Evolutionary conservation across 2,113 vertebrate species (phyloP).

Genomic region (Pollimyrus isidori): DNA sequence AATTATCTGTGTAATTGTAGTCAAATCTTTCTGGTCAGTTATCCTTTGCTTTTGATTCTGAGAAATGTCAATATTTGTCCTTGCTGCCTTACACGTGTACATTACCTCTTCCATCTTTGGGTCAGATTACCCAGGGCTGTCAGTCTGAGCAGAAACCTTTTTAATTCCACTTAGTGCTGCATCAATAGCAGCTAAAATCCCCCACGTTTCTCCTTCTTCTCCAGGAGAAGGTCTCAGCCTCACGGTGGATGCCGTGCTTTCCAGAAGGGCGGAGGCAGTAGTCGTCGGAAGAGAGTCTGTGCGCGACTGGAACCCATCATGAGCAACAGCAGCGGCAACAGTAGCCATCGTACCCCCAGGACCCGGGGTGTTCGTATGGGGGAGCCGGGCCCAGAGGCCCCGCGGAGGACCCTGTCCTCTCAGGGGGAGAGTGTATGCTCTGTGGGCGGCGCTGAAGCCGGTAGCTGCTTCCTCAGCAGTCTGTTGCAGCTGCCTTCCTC

Average conservation of each 20-base stretch:
- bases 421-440: slow-evolving; percentile 44
- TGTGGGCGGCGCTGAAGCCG: slow-evolving; percentile 40
- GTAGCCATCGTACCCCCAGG: slow-evolving; percentile 15
- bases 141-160: background rate
- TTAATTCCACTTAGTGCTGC: background rate
- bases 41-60: background rate
- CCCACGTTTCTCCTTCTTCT: background rate
- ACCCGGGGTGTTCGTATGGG: slow-evolving; percentile 36
- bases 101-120: background rate
- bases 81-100: background rate
- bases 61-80: background rate
- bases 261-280: slow-evolving; percentile 25
- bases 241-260: slow-evolving; percentile 1
- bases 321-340: slow-evolving; percentile 7
- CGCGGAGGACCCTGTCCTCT: slow-evolving; percentile 42
- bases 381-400: slow-evolving; percentile 5
- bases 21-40: background rate
- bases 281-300: slow-evolving; percentile 22
- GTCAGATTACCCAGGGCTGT: background rate
- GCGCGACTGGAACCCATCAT: background rate
- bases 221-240: background rate
- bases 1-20: background rate
- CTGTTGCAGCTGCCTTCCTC: slow-evolving; percentile 83
- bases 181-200: background rate
- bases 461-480: slow-evolving; percentile 40